Evolutionary conservation across 2,113 vertebrate genomes (phyloP).

Genomic region (Chlamydotis undulata): DNA sequence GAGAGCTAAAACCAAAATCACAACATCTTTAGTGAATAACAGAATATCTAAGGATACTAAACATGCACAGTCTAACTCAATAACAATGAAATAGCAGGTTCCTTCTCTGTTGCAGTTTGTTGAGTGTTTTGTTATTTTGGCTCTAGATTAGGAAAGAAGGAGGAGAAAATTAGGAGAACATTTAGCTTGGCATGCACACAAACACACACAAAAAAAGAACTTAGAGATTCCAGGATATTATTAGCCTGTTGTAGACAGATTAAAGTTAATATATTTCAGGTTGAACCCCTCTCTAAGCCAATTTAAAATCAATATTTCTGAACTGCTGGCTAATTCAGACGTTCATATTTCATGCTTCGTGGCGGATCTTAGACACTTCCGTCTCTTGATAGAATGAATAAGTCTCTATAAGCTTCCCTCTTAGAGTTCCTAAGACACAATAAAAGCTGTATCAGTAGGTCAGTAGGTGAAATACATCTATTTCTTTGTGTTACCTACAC

Average conservation of each 20-base stretch:
- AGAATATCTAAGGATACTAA: neutral
- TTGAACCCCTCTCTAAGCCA: neutral
- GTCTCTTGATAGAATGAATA: neutral
- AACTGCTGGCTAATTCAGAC: neutral
- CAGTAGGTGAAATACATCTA: neutral
- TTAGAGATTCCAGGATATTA: neutral
- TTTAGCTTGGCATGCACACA: neutral
- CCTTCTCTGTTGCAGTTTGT: neutral
- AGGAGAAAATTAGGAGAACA: neutral
- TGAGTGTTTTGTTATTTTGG: neutral
- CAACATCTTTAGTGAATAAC: neutral
- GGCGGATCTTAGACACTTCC: neutral
- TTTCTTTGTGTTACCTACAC: neutral
- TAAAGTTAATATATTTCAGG: neutral
- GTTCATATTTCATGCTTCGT: neutral
- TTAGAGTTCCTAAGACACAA: neutral
- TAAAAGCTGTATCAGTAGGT: neutral
- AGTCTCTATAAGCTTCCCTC: neutral
- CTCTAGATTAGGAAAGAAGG: neutral
- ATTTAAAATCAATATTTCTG: constrained; percentile 14
- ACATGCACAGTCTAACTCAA: neutral
- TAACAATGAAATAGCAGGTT: neutral
- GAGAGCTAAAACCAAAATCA: neutral
- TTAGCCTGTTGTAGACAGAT: neutral
- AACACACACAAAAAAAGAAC: neutral